phyloP scores from a whole-genome alignment of 1,140 invertebrate genomes.

The Hylaeus volcanicus region DNA sequence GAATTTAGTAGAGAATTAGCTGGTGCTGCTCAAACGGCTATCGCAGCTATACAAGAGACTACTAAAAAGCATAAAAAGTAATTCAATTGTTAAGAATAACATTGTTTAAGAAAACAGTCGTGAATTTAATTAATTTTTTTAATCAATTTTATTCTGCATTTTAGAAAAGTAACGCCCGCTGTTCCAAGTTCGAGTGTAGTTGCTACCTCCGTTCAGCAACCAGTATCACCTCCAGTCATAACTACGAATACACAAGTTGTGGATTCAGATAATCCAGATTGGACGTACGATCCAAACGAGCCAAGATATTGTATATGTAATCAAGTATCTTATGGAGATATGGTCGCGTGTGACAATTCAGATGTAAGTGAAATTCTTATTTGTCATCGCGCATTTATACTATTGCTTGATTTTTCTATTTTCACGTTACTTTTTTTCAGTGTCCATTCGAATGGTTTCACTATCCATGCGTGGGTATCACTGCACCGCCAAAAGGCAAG shows the following conservation, averaged over 20 bases:
- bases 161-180: slow-evolving; percentile 76
- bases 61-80: slow-evolving; percentile 86
- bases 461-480: slow-evolving; percentile 97
- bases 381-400: background rate
- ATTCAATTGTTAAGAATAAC: no score
- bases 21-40: slow-evolving; percentile 89
- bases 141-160: slow-evolving; percentile 7
- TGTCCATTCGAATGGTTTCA: slow-evolving; percentile 99
- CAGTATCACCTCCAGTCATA: slow-evolving; percentile 68
- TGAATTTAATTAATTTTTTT: background rate
- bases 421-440: slow-evolving; percentile 80
- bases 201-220: slow-evolving; percentile 72
- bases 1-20: slow-evolving; percentile 86
- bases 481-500: slow-evolving; percentile 97
- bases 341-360: slow-evolving; percentile 99
- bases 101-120: no score
- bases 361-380: slow-evolving; percentile 84
- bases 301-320: slow-evolving; percentile 98
- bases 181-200: slow-evolving; percentile 76
- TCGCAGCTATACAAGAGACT: slow-evolving; percentile 87
- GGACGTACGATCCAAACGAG: slow-evolving; percentile 95
- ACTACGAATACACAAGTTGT: slow-evolving; percentile 75
- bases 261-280: slow-evolving; percentile 84
- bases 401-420: background rate
- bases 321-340: slow-evolving; percentile 98